A percentile compares a stretch with the other conserved stretches of the same genome.
phyloP scores from a whole-genome alignment of 2,888 invertebrate genomes.

The Lepidocyrtinus sp. region DNA sequence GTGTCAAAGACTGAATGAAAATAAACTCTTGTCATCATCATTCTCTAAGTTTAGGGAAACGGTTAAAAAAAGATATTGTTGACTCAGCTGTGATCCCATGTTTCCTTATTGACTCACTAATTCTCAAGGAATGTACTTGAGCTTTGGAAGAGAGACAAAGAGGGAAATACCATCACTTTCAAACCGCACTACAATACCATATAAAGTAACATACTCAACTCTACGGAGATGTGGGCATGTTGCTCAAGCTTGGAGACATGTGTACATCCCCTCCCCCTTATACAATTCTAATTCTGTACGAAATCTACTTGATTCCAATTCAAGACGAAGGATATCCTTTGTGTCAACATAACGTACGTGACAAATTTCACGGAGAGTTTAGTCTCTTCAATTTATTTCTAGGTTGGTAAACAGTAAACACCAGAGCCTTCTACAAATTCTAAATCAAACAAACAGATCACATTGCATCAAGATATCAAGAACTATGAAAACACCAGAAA shows the following conservation, averaged over 20 bases:
- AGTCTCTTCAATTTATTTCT: conserved; percentile 9
- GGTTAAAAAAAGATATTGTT: conserved; percentile 13
- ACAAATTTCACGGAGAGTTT: not conserved
- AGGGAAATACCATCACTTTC: not conserved
- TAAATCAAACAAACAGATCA: not conserved
- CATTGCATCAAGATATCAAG: not conserved
- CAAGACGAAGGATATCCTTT: not conserved
- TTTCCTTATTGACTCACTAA: conserved; percentile 10
- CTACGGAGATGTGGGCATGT: no score
- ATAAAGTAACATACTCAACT: no score
- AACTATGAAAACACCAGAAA: not conserved
- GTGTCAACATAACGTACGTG: conserved; percentile 4
- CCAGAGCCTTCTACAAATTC: not conserved
- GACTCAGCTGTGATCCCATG: conserved; percentile 13
- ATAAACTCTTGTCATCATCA: conserved; percentile 8
- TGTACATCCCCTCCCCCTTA: not conserved
- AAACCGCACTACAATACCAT: conserved; percentile 8
- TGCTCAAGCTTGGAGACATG: no score
- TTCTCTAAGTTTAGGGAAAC: no score
- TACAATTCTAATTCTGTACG: not conserved
- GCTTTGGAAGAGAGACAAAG: not conserved
- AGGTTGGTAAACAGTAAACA: not conserved
- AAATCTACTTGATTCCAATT: not conserved
- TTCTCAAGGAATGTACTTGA: not conserved
- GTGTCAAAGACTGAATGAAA: not conserved